Base-by-base conservation (phyloP, 2,888 invertebrate species). In the Spilosoma lubricipeda region DNA sequence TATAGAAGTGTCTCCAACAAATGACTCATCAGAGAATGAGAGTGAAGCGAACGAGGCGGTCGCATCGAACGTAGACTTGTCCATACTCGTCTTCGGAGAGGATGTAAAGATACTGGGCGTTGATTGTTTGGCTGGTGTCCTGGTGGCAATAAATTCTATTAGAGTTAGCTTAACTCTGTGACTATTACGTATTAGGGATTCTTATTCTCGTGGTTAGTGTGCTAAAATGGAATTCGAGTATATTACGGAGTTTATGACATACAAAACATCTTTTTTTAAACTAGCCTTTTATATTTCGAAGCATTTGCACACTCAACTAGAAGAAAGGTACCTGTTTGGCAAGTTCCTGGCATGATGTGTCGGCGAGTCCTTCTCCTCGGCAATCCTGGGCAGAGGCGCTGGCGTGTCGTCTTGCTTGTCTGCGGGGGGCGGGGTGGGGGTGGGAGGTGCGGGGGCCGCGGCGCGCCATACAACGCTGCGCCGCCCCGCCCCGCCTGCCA, bases 301-400 rank as follows among this genome's bases (percentile, higher is more conserved):
- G 36, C 36, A 36, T 36, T 36, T 36, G 3, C 36, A 36, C 36
- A 36, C 8, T 36, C 36, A 36, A 36, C 8, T 36, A 36, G 36
- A 33, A 30, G 52, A 52, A 33, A 56, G 75, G 48, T 15, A 94
- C 94, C 93, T 92, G n/a, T 89, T 85, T 0, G 91, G 91, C 78
- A 93, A 76, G 70, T 88, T 87, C 75, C 89, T 91, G 3, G 93
- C 89, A 59, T 94, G 94, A 67, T 97, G 97, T 0, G 98, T 97
- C 0, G 98, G 98, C 30, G 97, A 98, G 91, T 98, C 98, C 88
- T 98, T 98, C 91, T 98, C 98, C 93, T 98, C 98, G 0, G 98
- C 98, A 76, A 98, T 98, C 81, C 98, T 94, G 0, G 98, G 98
- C 87, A 98, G 92, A 73, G 97, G 95, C 48, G 92, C 92, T 73